A percentile compares a stretch with the other conserved stretches of the same genome.
These are phyloP conservation scores for Spheniscus humboldti DNA, from an alignment of 2,797 vertebrate species.

Conservation along the genomic window DNA sequence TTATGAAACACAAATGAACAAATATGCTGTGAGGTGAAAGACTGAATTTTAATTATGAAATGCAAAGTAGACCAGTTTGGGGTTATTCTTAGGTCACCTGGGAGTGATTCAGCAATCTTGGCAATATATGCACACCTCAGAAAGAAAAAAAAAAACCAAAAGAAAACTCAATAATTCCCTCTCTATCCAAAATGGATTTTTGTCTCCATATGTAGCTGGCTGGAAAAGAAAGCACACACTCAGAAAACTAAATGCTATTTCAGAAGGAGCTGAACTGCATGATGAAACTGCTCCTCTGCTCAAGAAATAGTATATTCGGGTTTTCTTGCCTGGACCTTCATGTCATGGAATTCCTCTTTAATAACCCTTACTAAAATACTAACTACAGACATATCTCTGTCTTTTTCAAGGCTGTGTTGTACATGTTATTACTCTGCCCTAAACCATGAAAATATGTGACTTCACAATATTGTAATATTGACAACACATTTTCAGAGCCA, in stretches of 20 bases:
- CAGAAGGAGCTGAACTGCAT: neutral
- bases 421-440: neutral
- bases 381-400: neutral
- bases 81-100: neutral
- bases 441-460: neutral
- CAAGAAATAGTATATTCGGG: neutral
- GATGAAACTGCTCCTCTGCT: neutral
- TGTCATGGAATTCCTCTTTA: neutral
- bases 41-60: neutral
- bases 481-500: neutral
- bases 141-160: neutral
- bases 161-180: neutral
- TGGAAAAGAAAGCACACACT: neutral
- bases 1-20: neutral
- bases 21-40: neutral
- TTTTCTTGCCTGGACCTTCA: neutral
- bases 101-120: neutral
- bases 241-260: neutral
- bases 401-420: neutral
- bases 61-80: neutral
- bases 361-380: neutral
- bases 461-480: neutral
- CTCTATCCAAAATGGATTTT: neutral
- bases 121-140: neutral
- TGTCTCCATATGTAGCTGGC: neutral